Base-by-base conservation (phyloP, 2,797 vertebrate genomes). In the Myripristis murdjan region DNA sequence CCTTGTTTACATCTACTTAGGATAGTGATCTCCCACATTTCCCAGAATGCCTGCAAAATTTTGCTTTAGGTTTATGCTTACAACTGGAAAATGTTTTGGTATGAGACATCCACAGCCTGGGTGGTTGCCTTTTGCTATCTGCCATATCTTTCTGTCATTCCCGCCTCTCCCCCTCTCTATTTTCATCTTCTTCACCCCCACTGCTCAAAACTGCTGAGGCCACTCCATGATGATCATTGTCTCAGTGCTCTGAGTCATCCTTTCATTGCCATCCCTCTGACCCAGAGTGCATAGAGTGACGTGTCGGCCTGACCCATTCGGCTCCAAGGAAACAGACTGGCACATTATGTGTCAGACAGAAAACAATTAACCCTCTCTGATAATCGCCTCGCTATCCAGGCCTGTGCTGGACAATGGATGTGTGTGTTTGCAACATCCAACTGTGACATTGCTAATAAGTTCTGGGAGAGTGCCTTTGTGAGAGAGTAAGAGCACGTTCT, bases 281-380 rank as follows among this genome's bases (percentile, higher is more conserved):
- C 79, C 71, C 9, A 22, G 24, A 79, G 69, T 54, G 51, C 77
- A 63, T 3, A 6, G 18, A 41, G 68, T 87, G 83, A 86, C 75
- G 72, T 58, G 57, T 79, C 77, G 47, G 70, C 59, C 39, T 75
- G 69, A 78, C 69, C 55, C 62, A 0, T 39, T 75, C 55, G 60
- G 49, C 28, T 22, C 55, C 35, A 73, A 68, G 74, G 75, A 87
- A 86, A 91, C 84, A 91, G 85, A 87, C 78, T 14, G 64, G 12
- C 69, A 78, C 85, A 85, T 90, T 91, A 86, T 91, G 77, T 73
- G 78, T 78, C 53, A 43, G 53, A 35, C 55, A 69, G 62, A 87
- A 84, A 75, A 88, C 85, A 85, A 82, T 81, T 85, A 83, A 75
- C 73, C 74, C 70, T 64, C 75, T 81, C 81, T 85, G 58, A 55